Evolutionary conservation across 2,888 invertebrate genomes (phyloP).

Genomic region (Craniophora ligustri): DNA sequence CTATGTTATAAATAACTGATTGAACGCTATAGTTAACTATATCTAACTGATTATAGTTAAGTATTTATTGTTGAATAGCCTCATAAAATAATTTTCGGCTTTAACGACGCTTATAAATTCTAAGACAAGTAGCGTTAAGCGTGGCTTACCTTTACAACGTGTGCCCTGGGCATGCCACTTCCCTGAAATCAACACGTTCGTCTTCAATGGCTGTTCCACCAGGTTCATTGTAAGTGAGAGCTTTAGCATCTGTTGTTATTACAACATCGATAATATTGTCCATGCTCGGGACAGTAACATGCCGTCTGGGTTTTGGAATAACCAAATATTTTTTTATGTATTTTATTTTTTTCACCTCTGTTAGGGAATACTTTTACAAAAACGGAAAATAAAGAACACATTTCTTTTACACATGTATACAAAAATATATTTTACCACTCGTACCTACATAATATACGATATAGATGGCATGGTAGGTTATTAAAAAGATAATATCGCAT

Average conservation of each 20-base stretch:
- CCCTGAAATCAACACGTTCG: slow-evolving; percentile 82
- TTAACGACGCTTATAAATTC: slow-evolving; percentile 28
- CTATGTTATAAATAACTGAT: too few species aligned
- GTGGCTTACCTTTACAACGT: slow-evolving; percentile 83
- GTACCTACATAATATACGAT: too few species aligned
- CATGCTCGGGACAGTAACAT: slow-evolving; percentile 85
- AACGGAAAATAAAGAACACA: too few species aligned
- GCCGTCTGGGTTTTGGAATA: slow-evolving; percentile 63
- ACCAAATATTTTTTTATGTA: slow-evolving; percentile 10
- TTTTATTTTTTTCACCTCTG: not conserved
- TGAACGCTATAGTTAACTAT: too few species aligned
- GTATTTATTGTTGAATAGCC: too few species aligned
- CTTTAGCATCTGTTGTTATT: slow-evolving; percentile 75
- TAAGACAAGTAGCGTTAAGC: slow-evolving; percentile 66
- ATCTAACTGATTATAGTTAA: too few species aligned
- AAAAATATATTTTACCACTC: too few species aligned
- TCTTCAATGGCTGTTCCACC: slow-evolving; percentile 52
- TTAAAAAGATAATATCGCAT: too few species aligned
- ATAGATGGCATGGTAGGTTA: too few species aligned
- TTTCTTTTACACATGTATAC: too few species aligned
- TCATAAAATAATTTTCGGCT: not conserved
- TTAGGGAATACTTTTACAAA: not conserved
- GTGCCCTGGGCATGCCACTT: slow-evolving; percentile 79
- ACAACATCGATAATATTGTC: slow-evolving; percentile 77
- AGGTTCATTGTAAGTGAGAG: slow-evolving; percentile 57